Conservation (phyloP, 2,797 vertebrate species). For the Lindbergichthys nudifrons region DNA sequence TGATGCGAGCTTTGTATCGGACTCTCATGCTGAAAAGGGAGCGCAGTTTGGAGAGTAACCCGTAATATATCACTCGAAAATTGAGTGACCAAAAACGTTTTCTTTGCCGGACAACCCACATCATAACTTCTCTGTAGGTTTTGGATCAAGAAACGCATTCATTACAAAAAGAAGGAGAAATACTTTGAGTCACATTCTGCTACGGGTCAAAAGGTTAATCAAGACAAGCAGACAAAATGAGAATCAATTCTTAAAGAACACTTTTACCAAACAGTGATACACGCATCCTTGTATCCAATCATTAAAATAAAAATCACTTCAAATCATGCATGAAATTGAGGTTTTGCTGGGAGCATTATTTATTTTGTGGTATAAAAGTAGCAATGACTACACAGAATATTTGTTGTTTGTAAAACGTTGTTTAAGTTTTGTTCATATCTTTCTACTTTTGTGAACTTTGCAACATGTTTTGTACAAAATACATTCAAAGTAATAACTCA, state of each 20-base stretch:
- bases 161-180: background rate
- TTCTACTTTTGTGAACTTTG: background rate
- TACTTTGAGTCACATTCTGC: background rate
- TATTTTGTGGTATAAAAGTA: conserved; percentile 16
- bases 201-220: conserved; percentile 15
- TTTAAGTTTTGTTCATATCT: background rate
- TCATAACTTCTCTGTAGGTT: background rate
- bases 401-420: background rate
- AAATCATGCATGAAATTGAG: conserved; percentile 48
- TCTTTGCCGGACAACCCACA: background rate
- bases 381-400: background rate
- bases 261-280: background rate
- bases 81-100: background rate
- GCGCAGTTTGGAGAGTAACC: conserved; percentile 3
- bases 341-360: conserved; percentile 2
- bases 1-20: background rate
- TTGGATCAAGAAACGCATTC: background rate
- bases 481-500: background rate
- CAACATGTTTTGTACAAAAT: background rate
- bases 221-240: background rate
- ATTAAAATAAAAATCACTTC: conserved; percentile 9
- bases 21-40: conserved; percentile 5
- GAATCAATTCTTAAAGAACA: conserved; percentile 2
- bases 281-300: conserved; percentile 23
- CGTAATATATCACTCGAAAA: background rate